phyloP scores from a whole-genome alignment of 2,888 invertebrate species.

The Himalopsyche anomala region DNA sequence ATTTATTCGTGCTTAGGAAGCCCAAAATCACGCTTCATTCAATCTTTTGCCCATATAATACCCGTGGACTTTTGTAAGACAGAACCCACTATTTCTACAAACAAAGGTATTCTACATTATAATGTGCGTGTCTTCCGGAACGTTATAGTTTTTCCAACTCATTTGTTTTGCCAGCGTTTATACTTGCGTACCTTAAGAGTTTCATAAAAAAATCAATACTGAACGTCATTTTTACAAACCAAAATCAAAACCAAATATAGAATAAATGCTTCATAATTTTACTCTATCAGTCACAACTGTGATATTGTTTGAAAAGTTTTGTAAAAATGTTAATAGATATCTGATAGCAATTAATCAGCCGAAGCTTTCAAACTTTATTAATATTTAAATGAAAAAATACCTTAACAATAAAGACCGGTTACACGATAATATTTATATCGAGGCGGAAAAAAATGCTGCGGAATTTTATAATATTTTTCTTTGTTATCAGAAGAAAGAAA shows the following conservation, averaged over 20 bases:
- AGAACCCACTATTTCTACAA: conserved; percentile 12
- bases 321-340: background rate
- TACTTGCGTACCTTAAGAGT: background rate
- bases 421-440: background rate
- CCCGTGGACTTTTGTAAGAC: conserved; percentile 11
- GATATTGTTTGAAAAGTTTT: background rate
- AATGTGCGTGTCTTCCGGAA: conserved; percentile 30
- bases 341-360: background rate
- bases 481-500: background rate
- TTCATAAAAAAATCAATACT: conserved; percentile 5
- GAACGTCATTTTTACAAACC: background rate
- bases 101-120: conserved; percentile 18
- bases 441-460: background rate
- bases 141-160: conserved; percentile 30
- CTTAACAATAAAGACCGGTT: background rate
- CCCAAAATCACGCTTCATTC: conserved; percentile 31
- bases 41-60: conserved; percentile 6
- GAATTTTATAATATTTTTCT: background rate
- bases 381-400: too few relatives aligned
- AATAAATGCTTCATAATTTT: background rate
- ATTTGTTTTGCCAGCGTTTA: conserved; percentile 15
- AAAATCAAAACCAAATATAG: background rate
- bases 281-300: background rate
- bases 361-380: too few relatives aligned
- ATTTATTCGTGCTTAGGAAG: conserved; percentile 26